phyloP scores from a whole-genome alignment of 2,888 invertebrate genomes.

The Ferrisia virgata region DNA sequence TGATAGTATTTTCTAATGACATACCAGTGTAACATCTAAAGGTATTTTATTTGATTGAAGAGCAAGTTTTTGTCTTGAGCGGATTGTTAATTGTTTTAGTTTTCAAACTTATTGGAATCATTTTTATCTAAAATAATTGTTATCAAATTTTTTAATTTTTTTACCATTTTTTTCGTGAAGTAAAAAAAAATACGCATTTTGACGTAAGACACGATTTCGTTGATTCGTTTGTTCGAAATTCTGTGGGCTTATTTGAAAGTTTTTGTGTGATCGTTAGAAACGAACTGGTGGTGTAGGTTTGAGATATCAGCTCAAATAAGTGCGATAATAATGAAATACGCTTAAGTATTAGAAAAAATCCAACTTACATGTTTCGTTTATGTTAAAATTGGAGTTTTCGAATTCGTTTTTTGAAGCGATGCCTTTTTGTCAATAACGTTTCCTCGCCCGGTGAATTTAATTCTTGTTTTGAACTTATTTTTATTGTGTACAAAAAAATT shows the following conservation, averaged over 20 bases:
- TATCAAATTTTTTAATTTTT: neutral
- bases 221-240: neutral
- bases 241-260: neutral
- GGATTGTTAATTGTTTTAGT: neutral
- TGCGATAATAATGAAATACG: neutral
- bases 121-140: too few species aligned
- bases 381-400: neutral
- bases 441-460: constrained; percentile 20
- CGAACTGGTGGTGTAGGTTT: neutral
- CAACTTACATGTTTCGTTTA: neutral
- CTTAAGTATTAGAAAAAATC: neutral
- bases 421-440: neutral
- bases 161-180: neutral
- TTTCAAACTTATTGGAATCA: neutral
- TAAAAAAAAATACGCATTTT: neutral
- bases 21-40: neutral
- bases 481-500: constrained; percentile 23
- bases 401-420: neutral
- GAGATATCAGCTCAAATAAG: neutral
- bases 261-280: neutral
- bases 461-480: neutral
- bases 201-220: neutral
- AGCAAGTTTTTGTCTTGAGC: neutral
- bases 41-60: neutral
- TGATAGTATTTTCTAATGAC: neutral